Evolutionary conservation across 2,797 vertebrate species (phyloP).

Genomic region (Ctenopoma kingsleyae): DNA sequence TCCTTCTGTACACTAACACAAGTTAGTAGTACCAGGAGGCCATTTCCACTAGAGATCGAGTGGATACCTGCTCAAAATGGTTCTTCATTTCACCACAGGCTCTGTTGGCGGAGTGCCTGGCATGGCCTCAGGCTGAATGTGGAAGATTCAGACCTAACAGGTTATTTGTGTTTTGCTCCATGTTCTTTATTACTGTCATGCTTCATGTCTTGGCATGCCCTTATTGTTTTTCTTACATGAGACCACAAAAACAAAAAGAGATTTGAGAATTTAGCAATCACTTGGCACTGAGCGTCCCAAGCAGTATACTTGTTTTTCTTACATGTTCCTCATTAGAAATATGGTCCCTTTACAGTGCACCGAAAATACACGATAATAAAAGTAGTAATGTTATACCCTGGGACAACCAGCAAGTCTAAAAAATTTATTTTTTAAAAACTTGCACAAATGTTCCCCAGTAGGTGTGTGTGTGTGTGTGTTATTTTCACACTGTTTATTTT

Average conservation of each 20-base stretch:
- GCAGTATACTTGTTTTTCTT: constrained; percentile 12
- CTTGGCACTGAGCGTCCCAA: constrained; percentile 34
- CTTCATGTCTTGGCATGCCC: constrained; percentile 56
- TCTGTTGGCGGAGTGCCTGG: constrained; percentile 35
- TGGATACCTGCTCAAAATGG: constrained; percentile 43
- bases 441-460: constrained; percentile 41
- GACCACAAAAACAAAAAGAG: constrained; percentile 40
- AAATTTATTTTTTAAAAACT: neutral
- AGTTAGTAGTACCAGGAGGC: neutral
- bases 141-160: constrained; percentile 68
- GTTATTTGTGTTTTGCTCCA: constrained; percentile 67
- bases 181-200: constrained; percentile 21
- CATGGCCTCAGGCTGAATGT: constrained; percentile 42
- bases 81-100: constrained; percentile 40
- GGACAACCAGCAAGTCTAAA: constrained; percentile 33
- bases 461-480: constrained; percentile 35
- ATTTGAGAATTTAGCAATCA: constrained; percentile 59
- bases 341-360: constrained; percentile 29
- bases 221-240: constrained; percentile 62
- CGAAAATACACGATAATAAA: constrained; percentile 54
- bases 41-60: constrained; percentile 39
- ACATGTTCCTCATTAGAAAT: constrained; percentile 46
- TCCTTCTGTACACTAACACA: neutral
- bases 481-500: constrained; percentile 45
- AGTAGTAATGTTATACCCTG: constrained; percentile 45